Evolutionary conservation across 2,113 vertebrate genomes (phyloP).

Genomic region (Vulpes ferrilata): DNA sequence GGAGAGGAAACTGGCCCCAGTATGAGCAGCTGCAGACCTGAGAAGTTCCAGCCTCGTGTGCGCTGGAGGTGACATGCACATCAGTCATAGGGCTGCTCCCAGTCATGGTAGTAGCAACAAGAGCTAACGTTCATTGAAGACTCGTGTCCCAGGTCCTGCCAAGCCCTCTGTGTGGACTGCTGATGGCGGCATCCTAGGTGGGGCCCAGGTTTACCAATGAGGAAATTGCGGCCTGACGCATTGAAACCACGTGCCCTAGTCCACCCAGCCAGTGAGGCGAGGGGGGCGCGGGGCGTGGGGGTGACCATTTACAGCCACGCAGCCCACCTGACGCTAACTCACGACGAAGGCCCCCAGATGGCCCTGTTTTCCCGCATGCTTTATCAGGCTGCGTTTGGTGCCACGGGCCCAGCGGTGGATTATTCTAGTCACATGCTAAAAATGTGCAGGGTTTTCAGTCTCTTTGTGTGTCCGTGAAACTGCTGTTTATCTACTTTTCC

Average conservation of each 20-base stretch:
- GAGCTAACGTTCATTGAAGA: neutral
- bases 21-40: neutral
- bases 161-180: neutral
- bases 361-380: neutral
- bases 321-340: neutral
- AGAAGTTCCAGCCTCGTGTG: neutral
- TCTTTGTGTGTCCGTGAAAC: conserved; percentile 61
- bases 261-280: neutral
- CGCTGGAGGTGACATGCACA: neutral
- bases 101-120: neutral
- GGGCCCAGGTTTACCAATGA: conserved; percentile 52
- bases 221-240: neutral
- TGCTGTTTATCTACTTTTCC: conserved; percentile 25
- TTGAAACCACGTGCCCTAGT: neutral
- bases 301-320: conserved; percentile 35
- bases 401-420: conserved; percentile 11
- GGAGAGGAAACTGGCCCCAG: neutral
- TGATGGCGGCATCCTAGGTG: neutral
- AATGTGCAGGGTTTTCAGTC: conserved; percentile 72
- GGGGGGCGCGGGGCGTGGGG: neutral
- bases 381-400: neutral
- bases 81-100: neutral
- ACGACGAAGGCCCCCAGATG: neutral
- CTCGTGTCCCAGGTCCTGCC: neutral
- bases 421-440: conserved; percentile 69